A percentile compares a stretch with the other conserved stretches of the same genome.
Evolutionary conservation across 2,113 vertebrate species (phyloP).

Genomic region (Dipodomys merriami): DNA sequence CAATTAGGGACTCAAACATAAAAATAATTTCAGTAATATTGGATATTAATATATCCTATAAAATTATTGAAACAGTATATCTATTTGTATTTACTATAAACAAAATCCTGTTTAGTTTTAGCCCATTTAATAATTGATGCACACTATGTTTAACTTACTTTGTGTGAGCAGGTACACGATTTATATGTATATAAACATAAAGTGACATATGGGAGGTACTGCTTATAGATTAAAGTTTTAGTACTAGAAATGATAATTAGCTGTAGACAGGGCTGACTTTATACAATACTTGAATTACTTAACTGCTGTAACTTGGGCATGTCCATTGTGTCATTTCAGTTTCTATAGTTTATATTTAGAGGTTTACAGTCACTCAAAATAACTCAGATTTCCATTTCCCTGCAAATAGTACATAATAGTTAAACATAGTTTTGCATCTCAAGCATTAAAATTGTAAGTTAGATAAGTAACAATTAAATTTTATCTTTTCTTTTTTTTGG

Average conservation of each 20-base stretch:
- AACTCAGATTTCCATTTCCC: background rate
- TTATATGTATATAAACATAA: background rate
- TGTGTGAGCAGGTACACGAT: background rate
- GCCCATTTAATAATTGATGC: background rate
- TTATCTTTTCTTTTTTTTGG: background rate
- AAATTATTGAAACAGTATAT: background rate
- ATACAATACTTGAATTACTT: background rate
- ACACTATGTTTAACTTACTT: background rate
- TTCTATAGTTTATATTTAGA: slow-evolving; percentile 28
- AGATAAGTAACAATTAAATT: background rate
- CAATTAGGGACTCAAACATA: background rate
- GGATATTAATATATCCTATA: background rate
- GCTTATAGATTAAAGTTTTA: background rate
- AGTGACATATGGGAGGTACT: background rate
- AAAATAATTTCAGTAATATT: background rate
- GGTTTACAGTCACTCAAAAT: background rate
- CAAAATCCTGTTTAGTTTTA: background rate
- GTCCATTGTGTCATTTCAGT: background rate
- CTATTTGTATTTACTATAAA: background rate
- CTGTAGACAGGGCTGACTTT: background rate
- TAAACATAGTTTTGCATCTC: background rate
- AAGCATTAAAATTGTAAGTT: slow-evolving; percentile 24
- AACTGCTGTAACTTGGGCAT: background rate
- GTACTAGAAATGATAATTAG: background rate
- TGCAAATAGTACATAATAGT: background rate